phyloP scores from a whole-genome alignment of 1,140 invertebrate species.

The Caerostris extrusa region DNA sequence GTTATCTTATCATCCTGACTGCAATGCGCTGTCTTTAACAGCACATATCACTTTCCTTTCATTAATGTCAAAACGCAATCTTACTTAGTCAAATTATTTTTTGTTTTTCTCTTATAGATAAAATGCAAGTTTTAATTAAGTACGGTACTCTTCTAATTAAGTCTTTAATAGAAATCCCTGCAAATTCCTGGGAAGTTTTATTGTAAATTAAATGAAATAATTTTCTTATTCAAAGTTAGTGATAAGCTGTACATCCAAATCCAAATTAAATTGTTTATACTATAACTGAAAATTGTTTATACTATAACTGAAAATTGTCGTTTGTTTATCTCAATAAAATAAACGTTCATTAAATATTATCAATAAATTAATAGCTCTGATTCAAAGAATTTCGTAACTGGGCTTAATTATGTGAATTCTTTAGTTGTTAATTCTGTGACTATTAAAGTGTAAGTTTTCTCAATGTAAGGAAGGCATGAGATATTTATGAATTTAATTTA shows the following conservation, averaged over 20 bases:
- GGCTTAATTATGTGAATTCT: too few relatives aligned
- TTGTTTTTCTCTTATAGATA: background rate
- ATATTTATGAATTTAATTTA: too few relatives aligned
- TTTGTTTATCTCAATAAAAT: background rate
- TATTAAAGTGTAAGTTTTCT: too few relatives aligned
- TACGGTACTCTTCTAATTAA: conserved; percentile 9
- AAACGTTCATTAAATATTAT: background rate
- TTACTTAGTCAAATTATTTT: background rate
- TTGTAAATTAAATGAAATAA: background rate
- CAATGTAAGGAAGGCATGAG: too few relatives aligned
- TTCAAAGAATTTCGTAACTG: too few relatives aligned
- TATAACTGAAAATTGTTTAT: too few relatives aligned
- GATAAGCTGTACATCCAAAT: background rate
- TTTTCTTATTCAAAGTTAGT: background rate
- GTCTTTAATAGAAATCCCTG: background rate
- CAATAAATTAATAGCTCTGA: background rate
- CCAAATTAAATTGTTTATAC: background rate
- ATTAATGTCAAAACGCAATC: background rate
- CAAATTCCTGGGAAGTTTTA: background rate
- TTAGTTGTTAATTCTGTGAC: too few relatives aligned
- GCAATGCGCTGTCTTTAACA: too few relatives aligned
- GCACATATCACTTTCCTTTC: background rate
- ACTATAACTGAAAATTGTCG: background rate
- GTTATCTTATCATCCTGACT: too few relatives aligned
- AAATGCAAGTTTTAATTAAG: conserved; percentile 9